Percentiles rank a stretch among this genome's conserved stretches.
Conservation (phyloP, 2,113 vertebrate genomes). For the Lathamus discolor region DNA sequence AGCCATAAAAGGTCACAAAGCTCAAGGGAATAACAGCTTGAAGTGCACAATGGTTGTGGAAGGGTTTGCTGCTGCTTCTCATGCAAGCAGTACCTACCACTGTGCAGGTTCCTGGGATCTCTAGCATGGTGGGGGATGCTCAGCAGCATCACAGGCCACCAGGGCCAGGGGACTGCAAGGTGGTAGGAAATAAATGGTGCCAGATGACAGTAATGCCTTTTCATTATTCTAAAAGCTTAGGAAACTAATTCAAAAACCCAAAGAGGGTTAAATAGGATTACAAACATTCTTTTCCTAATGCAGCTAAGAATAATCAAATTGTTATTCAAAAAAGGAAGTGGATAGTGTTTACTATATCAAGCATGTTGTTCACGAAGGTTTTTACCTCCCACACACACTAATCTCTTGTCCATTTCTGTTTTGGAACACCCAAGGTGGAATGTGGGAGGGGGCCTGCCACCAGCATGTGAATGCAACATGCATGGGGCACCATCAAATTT, state of each 20-base stretch:
- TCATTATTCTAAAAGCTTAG: conserved; percentile 42
- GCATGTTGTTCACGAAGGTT: background rate
- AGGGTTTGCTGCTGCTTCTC: background rate
- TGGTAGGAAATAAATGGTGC: background rate
- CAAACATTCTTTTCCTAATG: background rate
- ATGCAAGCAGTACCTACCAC: background rate
- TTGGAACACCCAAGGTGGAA: background rate
- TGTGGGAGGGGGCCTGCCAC: background rate
- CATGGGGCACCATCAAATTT: accelerated
- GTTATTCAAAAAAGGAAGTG: background rate
- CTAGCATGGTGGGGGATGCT: accelerated
- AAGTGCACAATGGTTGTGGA: accelerated
- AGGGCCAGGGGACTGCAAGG: background rate
- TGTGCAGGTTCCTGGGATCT: accelerated
- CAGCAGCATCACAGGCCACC: background rate
- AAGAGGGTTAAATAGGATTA: conserved; percentile 56
- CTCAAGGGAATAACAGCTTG: background rate
- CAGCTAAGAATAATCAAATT: conserved; percentile 25
- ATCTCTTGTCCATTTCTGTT: background rate
- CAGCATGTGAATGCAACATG: background rate
- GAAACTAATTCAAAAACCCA: conserved; percentile 10
- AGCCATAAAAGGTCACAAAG: background rate
- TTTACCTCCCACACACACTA: background rate
- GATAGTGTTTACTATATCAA: background rate
- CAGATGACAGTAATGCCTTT: background rate